Conservation (phyloP, 2,888 invertebrate genomes). For the Cheiracanthium punctorium region DNA sequence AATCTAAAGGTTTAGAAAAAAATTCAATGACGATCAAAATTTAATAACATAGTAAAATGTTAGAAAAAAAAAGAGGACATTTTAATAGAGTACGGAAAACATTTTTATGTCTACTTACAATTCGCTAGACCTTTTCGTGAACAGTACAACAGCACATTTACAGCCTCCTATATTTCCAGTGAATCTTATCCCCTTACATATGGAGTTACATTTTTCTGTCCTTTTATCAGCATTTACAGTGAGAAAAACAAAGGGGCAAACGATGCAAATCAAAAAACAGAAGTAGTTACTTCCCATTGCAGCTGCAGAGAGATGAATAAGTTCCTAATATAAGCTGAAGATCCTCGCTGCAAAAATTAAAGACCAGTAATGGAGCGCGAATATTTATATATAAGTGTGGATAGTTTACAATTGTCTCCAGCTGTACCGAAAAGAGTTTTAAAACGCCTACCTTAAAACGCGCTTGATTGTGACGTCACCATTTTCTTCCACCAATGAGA, state of each 20-base stretch:
- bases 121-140: slow-evolving; percentile 53
- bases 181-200: slow-evolving; percentile 47
- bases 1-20: too few relatives aligned
- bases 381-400: slow-evolving; percentile 50
- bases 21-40: too few relatives aligned
- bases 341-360: neutral
- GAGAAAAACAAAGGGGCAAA: slow-evolving; percentile 19
- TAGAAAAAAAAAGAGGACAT: too few relatives aligned
- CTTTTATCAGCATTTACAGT: slow-evolving; percentile 42
- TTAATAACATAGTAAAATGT: too few relatives aligned
- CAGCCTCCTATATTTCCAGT: slow-evolving; percentile 52
- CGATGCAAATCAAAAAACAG: slow-evolving; percentile 31
- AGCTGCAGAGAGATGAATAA: neutral
- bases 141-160: slow-evolving; percentile 43
- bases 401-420: slow-evolving; percentile 43
- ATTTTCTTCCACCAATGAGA: slow-evolving; percentile 22
- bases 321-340: neutral
- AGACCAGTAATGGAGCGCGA: neutral
- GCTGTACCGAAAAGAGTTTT: slow-evolving; percentile 54
- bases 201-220: slow-evolving; percentile 24
- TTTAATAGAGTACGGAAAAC: too few relatives aligned
- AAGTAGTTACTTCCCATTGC: slow-evolving; percentile 40
- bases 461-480: slow-evolving; percentile 59
- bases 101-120: slow-evolving; percentile 37
- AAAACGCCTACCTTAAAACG: slow-evolving; percentile 66